Evolutionary conservation across 2,888 invertebrate genomes (phyloP), one percentile per base, ranked within the genome.

Genomic region (Leucophora obtusa): DNA sequence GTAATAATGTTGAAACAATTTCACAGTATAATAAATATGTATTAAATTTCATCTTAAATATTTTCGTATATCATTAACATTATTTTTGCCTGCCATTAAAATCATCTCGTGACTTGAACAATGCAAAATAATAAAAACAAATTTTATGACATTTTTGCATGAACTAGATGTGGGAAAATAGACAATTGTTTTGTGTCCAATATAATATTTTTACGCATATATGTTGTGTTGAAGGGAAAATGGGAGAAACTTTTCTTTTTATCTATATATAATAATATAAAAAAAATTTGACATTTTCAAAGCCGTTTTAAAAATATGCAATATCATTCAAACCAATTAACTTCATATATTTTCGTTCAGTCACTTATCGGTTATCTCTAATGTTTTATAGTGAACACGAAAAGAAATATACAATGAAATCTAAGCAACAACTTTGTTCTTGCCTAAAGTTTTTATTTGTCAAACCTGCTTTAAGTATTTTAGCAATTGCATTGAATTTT

Each of bases 81-180:
- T 68, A 51, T 68, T 65, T 65, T 33, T 51, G 63, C 21, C 21
- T 53, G 21, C 18, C 38, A 38, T 11, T 76, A 59, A 66, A 71
- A 77, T n/a, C 7, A 65, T 65, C 17, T 70, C 58, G 24, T 77
- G 71, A 47, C 47, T 47, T 8, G 69, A 71, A 18, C 17, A 43
- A 53, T 65, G 53, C 43, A 33, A 43, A 43, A 50, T 1, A 65
- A 9, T n/a, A 14, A 15, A 28, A 9, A 65, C 11, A 35, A 24
- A 63, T 15, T 63, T 76, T 59, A 75, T 62, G 68, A 54, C 35
- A 69, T 51, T 17, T 56, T n/a, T n/a, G n/a, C 43, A 47, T 47
- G n/a, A 47, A 47, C 14, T n/a, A n/a, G 43, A n/a, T 47, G 43
- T n/a, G 43, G 43, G n/a, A 47, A 47, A 47, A 47, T n/a, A 47